Evolutionary conservation across 2,888 invertebrate genomes (phyloP).

Genomic region (Myopa testacea): DNA sequence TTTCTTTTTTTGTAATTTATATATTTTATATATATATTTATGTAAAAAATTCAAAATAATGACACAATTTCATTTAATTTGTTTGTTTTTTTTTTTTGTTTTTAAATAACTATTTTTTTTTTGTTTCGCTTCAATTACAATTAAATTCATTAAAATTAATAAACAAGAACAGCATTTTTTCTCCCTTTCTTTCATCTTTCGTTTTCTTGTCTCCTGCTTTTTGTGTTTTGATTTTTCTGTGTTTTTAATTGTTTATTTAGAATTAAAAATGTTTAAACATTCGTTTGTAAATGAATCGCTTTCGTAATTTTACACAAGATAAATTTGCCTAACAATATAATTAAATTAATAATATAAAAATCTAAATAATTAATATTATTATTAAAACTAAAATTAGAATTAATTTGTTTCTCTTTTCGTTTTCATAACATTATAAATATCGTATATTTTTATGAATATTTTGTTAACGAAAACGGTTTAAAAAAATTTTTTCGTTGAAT

Average conservation of each 20-base stretch:
- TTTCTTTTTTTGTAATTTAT: constrained; percentile 32
- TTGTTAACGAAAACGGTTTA: background rate
- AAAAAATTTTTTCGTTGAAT: no score
- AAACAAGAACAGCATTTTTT: constrained; percentile 43
- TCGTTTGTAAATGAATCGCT: no score
- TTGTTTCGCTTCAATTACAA: constrained; percentile 15
- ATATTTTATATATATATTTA: constrained; percentile 52
- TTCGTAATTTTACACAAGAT: background rate
- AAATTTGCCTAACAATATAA: background rate
- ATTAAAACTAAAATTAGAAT: no score
- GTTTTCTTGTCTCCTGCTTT: constrained; percentile 7
- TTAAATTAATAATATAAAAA: background rate
- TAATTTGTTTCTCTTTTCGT: no score
- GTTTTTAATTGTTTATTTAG: constrained; percentile 3
- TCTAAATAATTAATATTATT: background rate
- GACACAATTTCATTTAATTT: constrained; percentile 53
- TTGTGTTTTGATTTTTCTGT: background rate
- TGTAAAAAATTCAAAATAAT: constrained; percentile 60
- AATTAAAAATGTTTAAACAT: no score
- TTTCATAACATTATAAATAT: no score
- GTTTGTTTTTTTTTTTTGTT: constrained; percentile 28
- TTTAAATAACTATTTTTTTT: constrained; percentile 18
- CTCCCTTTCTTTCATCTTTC: constrained; percentile 6
- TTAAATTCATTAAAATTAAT: constrained; percentile 18
- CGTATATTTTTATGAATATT: background rate